A percentile compares a stretch with the other conserved stretches of the same genome.
Evolutionary conservation across 1,140 invertebrate genomes (phyloP).

Genomic region (Drosophila trapezifrons): DNA sequence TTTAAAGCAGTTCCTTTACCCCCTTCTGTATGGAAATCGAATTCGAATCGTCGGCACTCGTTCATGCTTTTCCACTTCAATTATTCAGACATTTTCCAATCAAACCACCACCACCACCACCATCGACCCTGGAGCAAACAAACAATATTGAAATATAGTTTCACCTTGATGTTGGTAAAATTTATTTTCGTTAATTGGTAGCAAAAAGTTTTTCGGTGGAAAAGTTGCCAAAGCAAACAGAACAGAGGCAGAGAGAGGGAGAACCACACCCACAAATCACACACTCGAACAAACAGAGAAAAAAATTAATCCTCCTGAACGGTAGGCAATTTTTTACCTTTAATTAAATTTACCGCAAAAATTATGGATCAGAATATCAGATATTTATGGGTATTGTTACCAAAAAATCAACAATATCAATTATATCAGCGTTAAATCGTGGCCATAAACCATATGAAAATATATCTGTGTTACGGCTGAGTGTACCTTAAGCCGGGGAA

Average conservation of each 20-base stretch:
- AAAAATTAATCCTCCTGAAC: slow-evolving; percentile 2
- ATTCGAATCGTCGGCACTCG: slow-evolving; percentile 9
- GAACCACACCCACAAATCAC: slow-evolving; percentile 22
- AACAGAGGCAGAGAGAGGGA: not conserved
- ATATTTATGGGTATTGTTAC: not conserved
- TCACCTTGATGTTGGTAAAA: slow-evolving; percentile 48
- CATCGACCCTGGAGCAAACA: slow-evolving; percentile 15
- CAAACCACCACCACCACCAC: slow-evolving; percentile 14
- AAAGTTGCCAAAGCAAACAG: slow-evolving; percentile 48
- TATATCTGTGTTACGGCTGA: no score
- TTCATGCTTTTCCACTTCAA: slow-evolving; percentile 40
- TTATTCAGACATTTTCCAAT: slow-evolving; percentile 55
- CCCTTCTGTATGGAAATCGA: slow-evolving; percentile 8
- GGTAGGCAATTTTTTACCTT: not conserved
- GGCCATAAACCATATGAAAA: not conserved
- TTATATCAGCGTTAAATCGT: not conserved
- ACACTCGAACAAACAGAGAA: slow-evolving; percentile 20
- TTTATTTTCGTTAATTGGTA: slow-evolving; percentile 68
- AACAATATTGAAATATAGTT: slow-evolving; percentile 58
- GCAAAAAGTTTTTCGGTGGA: slow-evolving; percentile 45
- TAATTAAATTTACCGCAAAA: slow-evolving; percentile 9
- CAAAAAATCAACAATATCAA: not conserved
- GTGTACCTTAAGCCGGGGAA: not conserved
- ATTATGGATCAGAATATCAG: slow-evolving; percentile 1
- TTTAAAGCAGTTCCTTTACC: slow-evolving; percentile 20